Evolutionary conservation across 2,113 vertebrate genomes (phyloP), one percentile per base, ranked within the genome.

Genomic region (Microcebus tavaratra): DNA sequence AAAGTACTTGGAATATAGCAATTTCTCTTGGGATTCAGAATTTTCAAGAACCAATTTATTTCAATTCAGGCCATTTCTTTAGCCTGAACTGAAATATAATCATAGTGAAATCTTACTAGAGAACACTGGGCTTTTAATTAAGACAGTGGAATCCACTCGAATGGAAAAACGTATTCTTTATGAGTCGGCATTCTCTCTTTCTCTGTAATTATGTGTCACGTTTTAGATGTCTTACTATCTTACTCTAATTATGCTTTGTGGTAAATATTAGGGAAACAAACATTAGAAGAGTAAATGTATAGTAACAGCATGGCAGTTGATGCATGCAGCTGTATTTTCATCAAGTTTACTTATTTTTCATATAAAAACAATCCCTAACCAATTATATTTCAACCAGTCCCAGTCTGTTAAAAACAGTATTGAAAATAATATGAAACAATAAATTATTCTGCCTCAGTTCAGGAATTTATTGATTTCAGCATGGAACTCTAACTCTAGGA

Each of bases 201-300:
- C 85, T 90, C 55, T 97, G 34, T 95, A 96, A 97, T 97, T 97
- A 82, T 25, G 34, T 23, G 42, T 63, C 70, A 53, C 17, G 13
- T 78, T 94, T 86, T 88, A 67, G 55, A 89, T 34, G 61, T 90
- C 93, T 97, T 73, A 81, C 80, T 91, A 17, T 73, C 68, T 84
- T 78, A 72, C 18, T 17, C 27, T 42, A 95, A 96, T 94, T 87
- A 91, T 0, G 17, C 76, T 89, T 53, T 48, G 70, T 70, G 70
- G 96, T 96, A 96, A 94, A 94, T 76, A 97, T 94, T 78, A 91
- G 86, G 29, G 59, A 83, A 95, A 90, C 79, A 90, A 95, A 93
- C 70, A 67, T 27, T 12, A 81, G 42, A 67, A 80, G 50, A 75
- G 29, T 73, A 59, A 89, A 91, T 48, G n/a, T 75, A 78, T 3